These are phyloP conservation scores for Andrena bucephala DNA, from an alignment of 2,888 invertebrate species.

Conservation along the genomic window DNA sequence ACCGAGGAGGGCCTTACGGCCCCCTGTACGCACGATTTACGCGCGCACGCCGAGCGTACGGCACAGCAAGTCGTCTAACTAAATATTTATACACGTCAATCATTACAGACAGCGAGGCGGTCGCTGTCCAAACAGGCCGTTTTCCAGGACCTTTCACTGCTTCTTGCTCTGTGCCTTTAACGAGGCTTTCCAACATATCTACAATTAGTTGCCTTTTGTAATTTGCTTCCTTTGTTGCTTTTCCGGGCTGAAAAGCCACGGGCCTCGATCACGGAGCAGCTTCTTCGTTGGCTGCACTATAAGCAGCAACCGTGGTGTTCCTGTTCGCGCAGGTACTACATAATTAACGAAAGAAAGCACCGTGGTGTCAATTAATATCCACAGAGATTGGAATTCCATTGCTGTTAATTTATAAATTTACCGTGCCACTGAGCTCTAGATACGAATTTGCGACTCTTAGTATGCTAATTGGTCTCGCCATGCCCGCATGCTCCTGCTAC, in stretches of 20 bases:
- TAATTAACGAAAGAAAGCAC: neutral
- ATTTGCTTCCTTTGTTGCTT: constrained; percentile 59
- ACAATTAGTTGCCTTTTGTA: constrained; percentile 63
- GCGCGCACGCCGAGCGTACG: constrained; percentile 50
- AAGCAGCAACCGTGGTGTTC: neutral
- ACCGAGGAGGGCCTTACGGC: constrained; percentile 2
- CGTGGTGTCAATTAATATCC: neutral
- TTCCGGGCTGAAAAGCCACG: constrained; percentile 40
- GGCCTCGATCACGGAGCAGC: neutral
- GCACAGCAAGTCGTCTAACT: constrained; percentile 76
- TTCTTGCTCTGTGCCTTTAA: constrained; percentile 61
- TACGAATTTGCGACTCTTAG: constrained; percentile 12
- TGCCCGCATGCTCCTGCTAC: constrained; percentile 7
- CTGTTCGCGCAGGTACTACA: neutral
- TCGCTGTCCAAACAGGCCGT: constrained; percentile 78
- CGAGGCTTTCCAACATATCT: constrained; percentile 63
- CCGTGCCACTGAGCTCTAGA: neutral
- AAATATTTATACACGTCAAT: constrained; percentile 81
- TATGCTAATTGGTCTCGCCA: constrained; percentile 8
- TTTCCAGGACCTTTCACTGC: constrained; percentile 70
- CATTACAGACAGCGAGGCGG: constrained; percentile 74
- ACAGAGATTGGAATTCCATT: neutral
- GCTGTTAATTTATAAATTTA: neutral
- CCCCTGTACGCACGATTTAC: constrained; percentile 47
- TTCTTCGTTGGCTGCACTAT: neutral